These are phyloP conservation scores for Argynnis bischoffii DNA, from an alignment of 2,888 invertebrate species.

Conservation along the genomic window DNA sequence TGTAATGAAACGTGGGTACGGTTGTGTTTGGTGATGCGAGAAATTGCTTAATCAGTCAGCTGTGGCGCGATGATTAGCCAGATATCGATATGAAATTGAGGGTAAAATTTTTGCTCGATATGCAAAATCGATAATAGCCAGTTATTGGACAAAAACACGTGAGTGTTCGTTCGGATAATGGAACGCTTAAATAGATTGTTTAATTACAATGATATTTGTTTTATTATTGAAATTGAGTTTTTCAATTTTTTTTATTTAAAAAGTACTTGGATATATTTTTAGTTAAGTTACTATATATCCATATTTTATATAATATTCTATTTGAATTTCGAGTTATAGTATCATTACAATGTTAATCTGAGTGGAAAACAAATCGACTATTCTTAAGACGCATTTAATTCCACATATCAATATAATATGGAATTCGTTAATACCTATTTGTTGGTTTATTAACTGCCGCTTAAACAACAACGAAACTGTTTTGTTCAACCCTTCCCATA, in stretches of 20 bases:
- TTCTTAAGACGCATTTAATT: too few species aligned
- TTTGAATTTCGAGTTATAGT: too few species aligned
- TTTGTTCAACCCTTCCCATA: slow-evolving; percentile 59
- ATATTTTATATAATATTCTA: too few species aligned
- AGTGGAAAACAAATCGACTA: too few species aligned
- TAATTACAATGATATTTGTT: not conserved
- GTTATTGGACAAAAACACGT: slow-evolving; percentile 35
- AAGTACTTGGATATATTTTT: not conserved
- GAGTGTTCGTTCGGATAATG: slow-evolving; percentile 23
- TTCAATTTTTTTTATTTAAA: not conserved
- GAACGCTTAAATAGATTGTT: not conserved
- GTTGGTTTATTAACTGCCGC: slow-evolving; percentile 38
- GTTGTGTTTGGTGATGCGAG: slow-evolving; percentile 66
- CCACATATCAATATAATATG: too few species aligned
- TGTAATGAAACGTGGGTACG: slow-evolving; percentile 72
- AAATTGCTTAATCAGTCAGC: slow-evolving; percentile 79
- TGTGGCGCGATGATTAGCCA: slow-evolving; percentile 73
- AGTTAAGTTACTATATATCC: too few species aligned
- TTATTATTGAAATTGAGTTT: not conserved
- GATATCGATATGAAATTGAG: slow-evolving; percentile 70
- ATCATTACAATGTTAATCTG: too few species aligned
- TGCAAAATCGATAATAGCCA: slow-evolving; percentile 41
- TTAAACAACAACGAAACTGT: slow-evolving; percentile 38
- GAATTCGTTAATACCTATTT: slow-evolving; percentile 17
- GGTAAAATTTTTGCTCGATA: slow-evolving; percentile 58